phyloP scores from a whole-genome alignment of 2,113 vertebrate species.

The Burhinus bistriatus region DNA sequence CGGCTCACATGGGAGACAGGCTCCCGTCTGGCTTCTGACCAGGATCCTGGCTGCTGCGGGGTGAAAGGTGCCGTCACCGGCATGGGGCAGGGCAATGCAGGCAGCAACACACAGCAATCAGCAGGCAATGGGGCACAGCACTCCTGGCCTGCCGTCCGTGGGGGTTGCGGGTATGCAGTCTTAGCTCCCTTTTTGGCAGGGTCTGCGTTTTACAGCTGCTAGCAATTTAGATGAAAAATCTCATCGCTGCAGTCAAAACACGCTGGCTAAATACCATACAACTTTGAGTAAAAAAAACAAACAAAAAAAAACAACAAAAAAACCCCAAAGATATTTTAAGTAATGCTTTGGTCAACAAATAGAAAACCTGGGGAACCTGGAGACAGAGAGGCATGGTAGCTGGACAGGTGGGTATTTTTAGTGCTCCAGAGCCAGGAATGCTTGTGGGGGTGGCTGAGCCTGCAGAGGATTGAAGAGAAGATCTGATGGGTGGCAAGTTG shows the following conservation, averaged over 20 bases:
- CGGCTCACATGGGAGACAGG: neutral
- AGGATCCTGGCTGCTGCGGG: neutral
- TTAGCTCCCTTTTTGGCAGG: neutral
- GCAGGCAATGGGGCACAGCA: neutral
- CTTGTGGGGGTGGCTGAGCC: neutral
- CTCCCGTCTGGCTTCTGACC: neutral
- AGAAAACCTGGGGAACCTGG: neutral
- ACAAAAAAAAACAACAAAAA: neutral
- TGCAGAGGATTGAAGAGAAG: neutral
- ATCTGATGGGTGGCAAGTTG: neutral
- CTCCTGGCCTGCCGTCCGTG: neutral
- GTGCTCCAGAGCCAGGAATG: neutral
- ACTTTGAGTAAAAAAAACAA: neutral
- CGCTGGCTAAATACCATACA: neutral
- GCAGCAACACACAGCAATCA: neutral
- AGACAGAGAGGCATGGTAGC: neutral
- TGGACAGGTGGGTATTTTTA: neutral
- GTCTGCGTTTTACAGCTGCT: neutral
- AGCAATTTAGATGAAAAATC: neutral
- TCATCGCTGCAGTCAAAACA: neutral
- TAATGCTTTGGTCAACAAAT: neutral
- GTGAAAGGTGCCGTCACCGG: accelerated
- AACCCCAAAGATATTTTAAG: neutral
- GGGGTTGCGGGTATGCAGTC: neutral
- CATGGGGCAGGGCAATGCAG: neutral